Conservation (phyloP, 2,888 invertebrate species). For the Schizaphis graminum region DNA sequence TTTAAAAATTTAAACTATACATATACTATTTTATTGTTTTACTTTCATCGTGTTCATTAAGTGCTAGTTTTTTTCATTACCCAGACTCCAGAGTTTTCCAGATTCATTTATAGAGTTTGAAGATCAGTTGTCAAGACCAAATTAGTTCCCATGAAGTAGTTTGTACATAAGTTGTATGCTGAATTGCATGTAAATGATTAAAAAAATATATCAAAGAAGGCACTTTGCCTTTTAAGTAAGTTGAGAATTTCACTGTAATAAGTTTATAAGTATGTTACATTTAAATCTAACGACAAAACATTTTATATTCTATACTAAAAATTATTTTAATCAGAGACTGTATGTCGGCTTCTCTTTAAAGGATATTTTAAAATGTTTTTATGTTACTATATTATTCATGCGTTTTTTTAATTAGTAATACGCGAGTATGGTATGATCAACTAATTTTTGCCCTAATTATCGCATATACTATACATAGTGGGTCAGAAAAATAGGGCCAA, state of each 20-base stretch:
- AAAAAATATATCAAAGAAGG: not conserved
- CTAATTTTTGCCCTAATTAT: too few relatives aligned
- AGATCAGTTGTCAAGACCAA: not conserved
- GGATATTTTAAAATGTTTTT: too few relatives aligned
- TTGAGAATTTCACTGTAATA: not conserved
- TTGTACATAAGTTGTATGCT: not conserved
- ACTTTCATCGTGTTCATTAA: not conserved
- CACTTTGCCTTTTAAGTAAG: not conserved
- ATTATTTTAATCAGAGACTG: too few relatives aligned
- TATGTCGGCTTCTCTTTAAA: too few relatives aligned
- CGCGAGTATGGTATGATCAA: too few relatives aligned
- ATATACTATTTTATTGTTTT: not conserved
- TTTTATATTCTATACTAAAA: not conserved
- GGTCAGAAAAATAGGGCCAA: too few relatives aligned
- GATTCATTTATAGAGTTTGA: constrained; percentile 3
- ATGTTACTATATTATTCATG: too few relatives aligned
- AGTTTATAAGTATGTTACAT: not conserved
- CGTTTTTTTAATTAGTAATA: too few relatives aligned
- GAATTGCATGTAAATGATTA: not conserved
- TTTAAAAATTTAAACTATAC: not conserved
- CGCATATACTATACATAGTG: too few relatives aligned
- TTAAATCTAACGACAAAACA: not conserved
- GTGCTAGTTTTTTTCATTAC: not conserved
- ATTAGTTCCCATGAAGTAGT: not conserved
- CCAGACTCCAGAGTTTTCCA: too few relatives aligned